A percentile compares a stretch with the other conserved stretches of the same genome.
phyloP scores from a whole-genome alignment of 2,797 vertebrate genomes.

The Rhynchonycteris naso region DNA sequence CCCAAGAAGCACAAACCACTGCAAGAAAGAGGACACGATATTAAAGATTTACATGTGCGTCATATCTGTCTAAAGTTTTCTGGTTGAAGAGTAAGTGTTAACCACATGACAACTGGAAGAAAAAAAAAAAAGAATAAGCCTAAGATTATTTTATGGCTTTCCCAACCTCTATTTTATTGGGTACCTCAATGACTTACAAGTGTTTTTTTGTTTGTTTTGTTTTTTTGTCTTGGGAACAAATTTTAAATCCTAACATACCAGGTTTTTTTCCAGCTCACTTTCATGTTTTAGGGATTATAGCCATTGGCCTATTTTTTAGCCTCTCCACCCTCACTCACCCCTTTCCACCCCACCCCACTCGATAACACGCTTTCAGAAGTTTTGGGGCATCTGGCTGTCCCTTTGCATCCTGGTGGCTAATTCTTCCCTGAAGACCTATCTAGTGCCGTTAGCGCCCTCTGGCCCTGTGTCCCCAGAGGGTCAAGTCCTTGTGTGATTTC shows the following conservation, averaged over 20 bases:
- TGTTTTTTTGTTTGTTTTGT: background rate
- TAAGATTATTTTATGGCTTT: conserved; percentile 45
- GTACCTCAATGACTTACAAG: background rate
- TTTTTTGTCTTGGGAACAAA: background rate
- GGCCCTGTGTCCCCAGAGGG: conserved; percentile 20
- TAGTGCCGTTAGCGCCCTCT: background rate
- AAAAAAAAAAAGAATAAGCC: conserved; percentile 62
- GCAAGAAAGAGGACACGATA: conserved; percentile 40
- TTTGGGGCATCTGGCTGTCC: background rate
- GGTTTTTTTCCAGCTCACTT: background rate
- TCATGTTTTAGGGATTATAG: conserved; percentile 47
- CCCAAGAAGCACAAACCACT: conserved; percentile 33
- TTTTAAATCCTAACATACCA: conserved; percentile 34
- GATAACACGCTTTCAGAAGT: background rate
- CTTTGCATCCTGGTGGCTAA: conserved; percentile 12
- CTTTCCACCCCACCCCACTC: background rate
- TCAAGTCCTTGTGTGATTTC: background rate
- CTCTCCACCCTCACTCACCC: too few species aligned
- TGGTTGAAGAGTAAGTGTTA: conserved; percentile 55
- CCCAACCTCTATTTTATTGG: conserved; percentile 7
- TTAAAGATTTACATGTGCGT: conserved; percentile 47
- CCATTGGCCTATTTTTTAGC: background rate
- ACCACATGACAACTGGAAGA: conserved; percentile 50
- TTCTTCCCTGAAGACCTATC: background rate
- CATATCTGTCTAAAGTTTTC: conserved; percentile 60